Percentiles rank a stretch among this genome's conserved stretches.
These are phyloP conservation scores for Drosophila tanythrix DNA, from an alignment of 2,888 invertebrate genomes.

Conservation along the genomic window DNA sequence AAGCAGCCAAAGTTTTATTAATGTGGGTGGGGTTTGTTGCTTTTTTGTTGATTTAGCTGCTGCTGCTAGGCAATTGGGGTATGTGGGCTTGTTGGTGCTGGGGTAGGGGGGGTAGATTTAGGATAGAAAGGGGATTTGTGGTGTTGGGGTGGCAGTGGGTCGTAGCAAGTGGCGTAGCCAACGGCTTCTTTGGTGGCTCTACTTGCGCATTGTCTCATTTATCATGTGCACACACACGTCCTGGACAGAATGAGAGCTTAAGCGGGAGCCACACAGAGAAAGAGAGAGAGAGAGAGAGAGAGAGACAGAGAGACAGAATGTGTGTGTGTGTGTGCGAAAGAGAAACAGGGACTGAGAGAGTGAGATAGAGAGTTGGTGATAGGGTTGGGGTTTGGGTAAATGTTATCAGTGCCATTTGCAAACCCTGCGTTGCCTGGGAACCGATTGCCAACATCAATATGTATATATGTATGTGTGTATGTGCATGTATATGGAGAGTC, in stretches of 20 bases:
- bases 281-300: conserved; percentile 1
- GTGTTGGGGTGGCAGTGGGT: conserved; percentile 1
- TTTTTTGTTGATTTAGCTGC: conserved; percentile 71
- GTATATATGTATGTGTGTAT: conserved; percentile 3
- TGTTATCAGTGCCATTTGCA: conserved; percentile 74
- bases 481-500: not conserved
- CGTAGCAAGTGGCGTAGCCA: conserved; percentile 52
- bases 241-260: conserved; percentile 48
- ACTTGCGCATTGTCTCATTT: conserved; percentile 70
- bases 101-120: not conserved
- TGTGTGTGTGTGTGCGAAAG: not conserved
- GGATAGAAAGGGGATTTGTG: conserved; percentile 1
- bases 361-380: not conserved
- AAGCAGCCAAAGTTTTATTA: conserved; percentile 77
- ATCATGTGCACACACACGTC: conserved; percentile 68
- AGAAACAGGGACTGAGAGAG: not conserved
- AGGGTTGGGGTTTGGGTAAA: conserved; percentile 39
- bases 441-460: conserved; percentile 75
- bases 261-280: not conserved
- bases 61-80: conserved; percentile 25
- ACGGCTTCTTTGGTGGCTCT: conserved; percentile 60
- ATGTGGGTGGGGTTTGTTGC: conserved; percentile 64
- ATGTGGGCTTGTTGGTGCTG: not conserved
- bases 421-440: conserved; percentile 57
- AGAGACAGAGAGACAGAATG: conserved; percentile 3